phyloP scores from a whole-genome alignment of 2,888 invertebrate species.

The Galerucella calmariensis region DNA sequence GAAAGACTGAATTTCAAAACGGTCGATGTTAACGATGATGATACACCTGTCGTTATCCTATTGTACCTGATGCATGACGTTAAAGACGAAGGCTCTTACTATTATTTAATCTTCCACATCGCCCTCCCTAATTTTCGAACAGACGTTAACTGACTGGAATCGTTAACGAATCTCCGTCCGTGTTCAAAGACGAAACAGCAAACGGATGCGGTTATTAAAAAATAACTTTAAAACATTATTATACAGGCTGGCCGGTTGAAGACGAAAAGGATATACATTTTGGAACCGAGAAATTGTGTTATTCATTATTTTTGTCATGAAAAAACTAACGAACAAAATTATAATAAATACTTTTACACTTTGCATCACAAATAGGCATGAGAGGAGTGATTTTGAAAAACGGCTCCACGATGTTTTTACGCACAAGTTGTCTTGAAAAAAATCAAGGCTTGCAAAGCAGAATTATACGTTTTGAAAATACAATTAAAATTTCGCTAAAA shows the following conservation, averaged over 20 bases:
- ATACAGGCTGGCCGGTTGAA: not conserved
- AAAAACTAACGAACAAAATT: too few relatives aligned
- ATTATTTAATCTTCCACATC: conserved; percentile 1
- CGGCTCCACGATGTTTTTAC: too few relatives aligned
- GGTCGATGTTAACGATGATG: conserved; percentile 3
- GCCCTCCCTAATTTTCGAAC: conserved; percentile 13
- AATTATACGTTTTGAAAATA: too few relatives aligned
- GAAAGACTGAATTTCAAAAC: not conserved
- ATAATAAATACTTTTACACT: too few relatives aligned
- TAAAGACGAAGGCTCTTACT: conserved; percentile 2
- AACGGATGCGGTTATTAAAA: not conserved
- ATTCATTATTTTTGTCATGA: too few relatives aligned
- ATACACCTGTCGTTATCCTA: conserved; percentile 5
- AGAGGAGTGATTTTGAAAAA: too few relatives aligned
- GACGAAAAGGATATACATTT: too few relatives aligned
- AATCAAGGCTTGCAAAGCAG: too few relatives aligned
- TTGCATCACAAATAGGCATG: too few relatives aligned
- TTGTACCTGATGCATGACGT: conserved; percentile 6
- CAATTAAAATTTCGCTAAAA: too few relatives aligned
- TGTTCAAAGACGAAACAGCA: not conserved
- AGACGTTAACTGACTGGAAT: conserved; percentile 8
- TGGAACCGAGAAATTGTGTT: too few relatives aligned
- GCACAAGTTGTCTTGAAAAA: too few relatives aligned
- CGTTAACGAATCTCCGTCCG: not conserved
- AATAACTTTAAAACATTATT: not conserved